Conservation (phyloP, 2,113 vertebrate species). For the Rhinopomastus cyanomelas region DNA sequence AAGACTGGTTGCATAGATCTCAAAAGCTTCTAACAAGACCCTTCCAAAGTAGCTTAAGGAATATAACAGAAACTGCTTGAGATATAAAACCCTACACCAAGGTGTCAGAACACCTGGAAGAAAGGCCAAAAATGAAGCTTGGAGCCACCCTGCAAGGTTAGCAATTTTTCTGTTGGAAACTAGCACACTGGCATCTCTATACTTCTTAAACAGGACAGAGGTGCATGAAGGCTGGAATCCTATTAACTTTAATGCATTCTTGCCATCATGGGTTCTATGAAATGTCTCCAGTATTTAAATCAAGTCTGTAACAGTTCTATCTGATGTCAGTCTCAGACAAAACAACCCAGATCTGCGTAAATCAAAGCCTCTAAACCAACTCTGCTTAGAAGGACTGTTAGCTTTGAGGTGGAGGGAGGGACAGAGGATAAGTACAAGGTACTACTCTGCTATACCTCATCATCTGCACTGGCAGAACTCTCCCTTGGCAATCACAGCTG, state of each 20-base stretch:
- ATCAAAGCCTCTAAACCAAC: background rate
- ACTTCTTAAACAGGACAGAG: background rate
- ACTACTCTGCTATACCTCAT: background rate
- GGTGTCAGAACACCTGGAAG: background rate
- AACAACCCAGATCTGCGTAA: background rate
- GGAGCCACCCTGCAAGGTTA: background rate
- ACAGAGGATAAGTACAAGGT: background rate
- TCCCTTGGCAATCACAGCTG: background rate
- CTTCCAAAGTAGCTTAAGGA: background rate
- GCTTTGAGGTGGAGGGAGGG: fast-evolving
- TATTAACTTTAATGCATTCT: background rate
- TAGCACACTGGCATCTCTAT: background rate
- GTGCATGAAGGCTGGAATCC: background rate
- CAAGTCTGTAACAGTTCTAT: background rate
- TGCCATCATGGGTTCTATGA: background rate
- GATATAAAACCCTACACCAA: background rate
- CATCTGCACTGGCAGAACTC: background rate
- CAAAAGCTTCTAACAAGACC: background rate
- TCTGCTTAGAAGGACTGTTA: background rate
- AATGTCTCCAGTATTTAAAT: background rate
- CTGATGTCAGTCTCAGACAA: background rate
- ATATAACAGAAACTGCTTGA: background rate
- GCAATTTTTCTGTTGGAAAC: background rate
- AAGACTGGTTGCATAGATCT: background rate
- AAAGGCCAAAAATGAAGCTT: background rate